These are phyloP conservation scores for Eucidaris tribuloides DNA, from an alignment of 35 echinoderm and acorn worm genomes.

Conservation along the genomic window DNA sequence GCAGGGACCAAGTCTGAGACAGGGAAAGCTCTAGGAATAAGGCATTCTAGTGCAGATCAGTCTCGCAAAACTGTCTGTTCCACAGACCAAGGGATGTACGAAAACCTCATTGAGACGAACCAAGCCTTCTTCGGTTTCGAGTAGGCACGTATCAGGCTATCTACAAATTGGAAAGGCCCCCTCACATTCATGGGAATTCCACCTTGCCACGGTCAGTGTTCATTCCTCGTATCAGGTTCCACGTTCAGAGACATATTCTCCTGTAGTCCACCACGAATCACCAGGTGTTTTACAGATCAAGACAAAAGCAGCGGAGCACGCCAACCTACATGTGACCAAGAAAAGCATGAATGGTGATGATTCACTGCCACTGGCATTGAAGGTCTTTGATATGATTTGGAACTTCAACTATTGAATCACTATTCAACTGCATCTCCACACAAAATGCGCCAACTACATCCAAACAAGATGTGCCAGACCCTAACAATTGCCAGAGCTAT, in stretches of 20 bases:
- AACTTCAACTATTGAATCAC: not conserved
- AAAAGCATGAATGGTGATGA: not conserved
- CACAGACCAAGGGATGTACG: conserved; percentile 11
- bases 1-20: not conserved
- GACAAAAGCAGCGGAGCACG: not conserved
- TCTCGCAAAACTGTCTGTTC: conserved; percentile 15
- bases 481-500: not conserved
- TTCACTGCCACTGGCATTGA: not conserved
- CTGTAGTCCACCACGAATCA: not conserved
- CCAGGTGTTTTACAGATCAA: not conserved
- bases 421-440: not conserved
- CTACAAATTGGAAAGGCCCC: not conserved
- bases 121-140: not conserved
- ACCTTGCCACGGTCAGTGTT: conserved; percentile 31
- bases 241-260: conserved; percentile 21
- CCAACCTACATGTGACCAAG: not conserved
- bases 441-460: not conserved
- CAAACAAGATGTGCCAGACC: not conserved
- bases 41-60: not conserved
- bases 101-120: not conserved
- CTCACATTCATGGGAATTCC: not conserved
- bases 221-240: conserved; percentile 25
- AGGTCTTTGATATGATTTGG: not conserved
- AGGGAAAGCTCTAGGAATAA: not conserved
- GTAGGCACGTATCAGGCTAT: not conserved